Base-by-base conservation (phyloP, 2,797 vertebrate genomes). In the Furcifer pardalis region DNA sequence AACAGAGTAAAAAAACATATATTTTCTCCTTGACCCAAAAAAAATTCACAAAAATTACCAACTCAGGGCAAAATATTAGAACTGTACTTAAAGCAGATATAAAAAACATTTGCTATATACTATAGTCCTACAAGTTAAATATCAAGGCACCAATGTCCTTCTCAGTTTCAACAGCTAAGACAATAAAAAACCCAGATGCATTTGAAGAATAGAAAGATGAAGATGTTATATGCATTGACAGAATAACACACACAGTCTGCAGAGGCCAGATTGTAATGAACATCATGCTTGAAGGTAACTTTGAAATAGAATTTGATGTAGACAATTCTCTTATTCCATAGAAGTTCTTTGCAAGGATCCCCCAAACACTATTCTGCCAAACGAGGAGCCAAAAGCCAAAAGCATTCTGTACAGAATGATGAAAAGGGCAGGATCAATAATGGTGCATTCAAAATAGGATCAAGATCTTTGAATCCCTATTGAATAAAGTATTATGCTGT, bases 131-230 rank as follows among this genome's bases (percentile, higher is more conserved):
- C 46, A 86, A 80, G 84, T 84, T 89, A 78, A 79, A 9, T 88
- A 93, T 86, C 68, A 91, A 91, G 88, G 82, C 69, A 87, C 30
- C 81, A 60, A 84, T 76, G 44, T 83, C 84, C 81, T 90, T 86
- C 82, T 71, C 56, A 49, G 82, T 42, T 93, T 83, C 86, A 72
- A 91, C 44, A 87, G 86, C 63, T 90, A 83, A 90, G 84, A 52
- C 82, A 84, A 73, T 89, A 83, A 89, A 90, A 92, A 74, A 62
- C 23, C 27, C 77, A 44, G 63, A 68, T 49, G 85, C 71, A 74
- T 93, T 93, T 93, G 89, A 92, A 90, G 21, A 86, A 87, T 85
- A 83, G n/a, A 83, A 79, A 69, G 87, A 81, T 49, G 86, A 91
- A 92, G 87, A 91, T 79, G 80, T n/a, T 75, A 69, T 1, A 25